Evolutionary conservation across 2,113 vertebrate genomes (phyloP).

Genomic region (Cebus imitator): DNA sequence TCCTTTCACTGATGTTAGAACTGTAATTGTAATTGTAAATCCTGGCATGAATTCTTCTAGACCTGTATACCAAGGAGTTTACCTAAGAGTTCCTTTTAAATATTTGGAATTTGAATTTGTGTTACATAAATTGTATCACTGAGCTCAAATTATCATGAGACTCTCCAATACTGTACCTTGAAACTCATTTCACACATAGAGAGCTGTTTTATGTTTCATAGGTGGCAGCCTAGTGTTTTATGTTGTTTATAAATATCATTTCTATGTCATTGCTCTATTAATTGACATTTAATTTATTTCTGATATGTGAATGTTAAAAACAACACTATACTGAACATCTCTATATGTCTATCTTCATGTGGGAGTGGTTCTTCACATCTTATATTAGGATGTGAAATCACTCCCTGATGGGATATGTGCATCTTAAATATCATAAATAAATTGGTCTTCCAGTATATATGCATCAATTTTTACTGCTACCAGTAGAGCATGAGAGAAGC

Average conservation of each 20-base stretch:
- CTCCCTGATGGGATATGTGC: neutral
- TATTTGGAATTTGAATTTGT: neutral
- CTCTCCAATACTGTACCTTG: neutral
- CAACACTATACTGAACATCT: accelerated
- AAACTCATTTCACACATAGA: neutral
- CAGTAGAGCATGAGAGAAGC: neutral
- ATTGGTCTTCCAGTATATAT: no score
- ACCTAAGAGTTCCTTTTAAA: neutral
- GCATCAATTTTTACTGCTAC: neutral
- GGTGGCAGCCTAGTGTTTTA: neutral
- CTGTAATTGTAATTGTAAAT: neutral
- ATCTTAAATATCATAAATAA: neutral
- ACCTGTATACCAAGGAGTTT: neutral
- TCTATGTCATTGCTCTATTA: neutral
- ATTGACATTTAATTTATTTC: neutral
- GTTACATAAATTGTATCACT: neutral
- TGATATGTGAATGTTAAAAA: neutral
- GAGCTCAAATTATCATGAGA: neutral
- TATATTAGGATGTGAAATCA: neutral
- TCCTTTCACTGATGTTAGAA: neutral
- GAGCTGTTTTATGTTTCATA: neutral
- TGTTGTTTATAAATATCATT: neutral
- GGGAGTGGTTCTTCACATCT: neutral
- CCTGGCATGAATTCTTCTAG: neutral
- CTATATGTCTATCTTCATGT: neutral